phyloP scores from a whole-genome alignment of 2,797 vertebrate genomes.

The Sternarchorhynchus goeldii region DNA sequence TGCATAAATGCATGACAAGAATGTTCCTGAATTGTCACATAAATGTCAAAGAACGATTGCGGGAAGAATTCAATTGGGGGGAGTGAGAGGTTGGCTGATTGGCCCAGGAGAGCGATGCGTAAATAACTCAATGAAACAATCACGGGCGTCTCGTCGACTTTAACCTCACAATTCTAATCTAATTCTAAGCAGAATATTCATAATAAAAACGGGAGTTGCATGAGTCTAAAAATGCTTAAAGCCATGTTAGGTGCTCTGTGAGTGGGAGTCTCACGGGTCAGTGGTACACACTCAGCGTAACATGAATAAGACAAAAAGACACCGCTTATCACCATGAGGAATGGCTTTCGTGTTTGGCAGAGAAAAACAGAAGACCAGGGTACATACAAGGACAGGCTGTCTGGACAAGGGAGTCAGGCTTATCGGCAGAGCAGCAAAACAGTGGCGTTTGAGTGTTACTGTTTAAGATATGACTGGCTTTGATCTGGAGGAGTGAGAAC shows the following conservation, averaged over 20 bases:
- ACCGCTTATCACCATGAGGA: constrained; percentile 46
- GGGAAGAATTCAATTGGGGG: constrained; percentile 61
- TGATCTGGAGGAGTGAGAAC: constrained; percentile 62
- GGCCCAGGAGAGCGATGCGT: constrained; percentile 51
- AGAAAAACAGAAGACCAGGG: constrained; percentile 59
- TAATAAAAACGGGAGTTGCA: constrained; percentile 4
- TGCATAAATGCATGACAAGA: constrained; percentile 78
- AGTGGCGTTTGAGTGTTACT: constrained; percentile 64
- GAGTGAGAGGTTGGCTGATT: constrained; percentile 51
- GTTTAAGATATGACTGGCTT: constrained; percentile 70
- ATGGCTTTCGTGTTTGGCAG: constrained; percentile 57
- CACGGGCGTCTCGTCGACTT: neutral
- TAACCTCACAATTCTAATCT: constrained; percentile 16
- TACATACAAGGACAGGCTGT: constrained; percentile 67
- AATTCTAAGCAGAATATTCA: neutral
- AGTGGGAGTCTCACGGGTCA: neutral
- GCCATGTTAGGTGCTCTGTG: neutral
- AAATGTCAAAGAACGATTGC: constrained; percentile 73
- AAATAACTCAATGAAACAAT: constrained; percentile 35
- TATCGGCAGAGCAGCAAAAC: constrained; percentile 59
- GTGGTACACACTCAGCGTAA: neutral
- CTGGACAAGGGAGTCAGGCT: constrained; percentile 65
- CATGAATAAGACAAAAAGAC: neutral
- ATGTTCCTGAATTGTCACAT: constrained; percentile 67
- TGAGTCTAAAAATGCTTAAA: constrained; percentile 16